Evolutionary conservation across 2,888 invertebrate species (phyloP).

Genomic region (Hedya salicella): DNA sequence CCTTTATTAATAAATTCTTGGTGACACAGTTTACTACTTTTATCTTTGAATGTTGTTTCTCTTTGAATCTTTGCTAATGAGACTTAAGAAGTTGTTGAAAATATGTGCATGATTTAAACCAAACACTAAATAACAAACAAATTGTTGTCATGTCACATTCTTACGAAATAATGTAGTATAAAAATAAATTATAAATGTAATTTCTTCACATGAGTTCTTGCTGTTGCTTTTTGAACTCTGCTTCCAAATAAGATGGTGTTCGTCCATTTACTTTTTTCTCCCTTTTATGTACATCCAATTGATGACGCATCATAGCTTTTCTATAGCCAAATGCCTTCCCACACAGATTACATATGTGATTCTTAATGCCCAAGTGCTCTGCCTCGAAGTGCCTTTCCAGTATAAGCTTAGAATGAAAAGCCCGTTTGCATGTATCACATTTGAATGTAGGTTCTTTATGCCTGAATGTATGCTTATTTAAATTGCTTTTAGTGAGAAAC

Average conservation of each 20-base stretch:
- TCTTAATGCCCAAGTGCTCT: conserved; percentile 45
- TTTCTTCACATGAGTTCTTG: conserved; percentile 5
- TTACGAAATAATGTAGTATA: too few species aligned
- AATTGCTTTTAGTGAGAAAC: conserved; percentile 49
- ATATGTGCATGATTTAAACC: too few species aligned
- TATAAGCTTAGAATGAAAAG: conserved; percentile 43
- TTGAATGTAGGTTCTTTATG: conserved; percentile 49
- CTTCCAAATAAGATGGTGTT: conserved; percentile 43
- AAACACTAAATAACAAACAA: too few species aligned
- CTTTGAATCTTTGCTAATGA: too few species aligned
- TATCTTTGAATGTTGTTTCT: too few species aligned
- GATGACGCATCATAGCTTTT: conserved; percentile 46
- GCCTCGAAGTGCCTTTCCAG: conserved; percentile 43
- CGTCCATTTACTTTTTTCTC: conserved; percentile 43
- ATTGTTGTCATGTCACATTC: too few species aligned
- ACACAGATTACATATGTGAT: conserved; percentile 43
- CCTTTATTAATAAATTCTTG: too few species aligned
- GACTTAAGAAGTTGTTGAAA: too few species aligned
- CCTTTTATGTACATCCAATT: conserved; percentile 44
- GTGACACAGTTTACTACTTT: too few species aligned
- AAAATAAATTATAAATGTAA: too few species aligned
- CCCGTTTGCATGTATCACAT: conserved; percentile 42
- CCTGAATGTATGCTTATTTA: conserved; percentile 50
- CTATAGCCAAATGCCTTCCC: conserved; percentile 44
- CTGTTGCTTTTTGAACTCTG: conserved; percentile 40